These are phyloP conservation scores for Platorchestia sp. DNA, from an alignment of 1,140 invertebrate genomes.

Conservation along the genomic window DNA sequence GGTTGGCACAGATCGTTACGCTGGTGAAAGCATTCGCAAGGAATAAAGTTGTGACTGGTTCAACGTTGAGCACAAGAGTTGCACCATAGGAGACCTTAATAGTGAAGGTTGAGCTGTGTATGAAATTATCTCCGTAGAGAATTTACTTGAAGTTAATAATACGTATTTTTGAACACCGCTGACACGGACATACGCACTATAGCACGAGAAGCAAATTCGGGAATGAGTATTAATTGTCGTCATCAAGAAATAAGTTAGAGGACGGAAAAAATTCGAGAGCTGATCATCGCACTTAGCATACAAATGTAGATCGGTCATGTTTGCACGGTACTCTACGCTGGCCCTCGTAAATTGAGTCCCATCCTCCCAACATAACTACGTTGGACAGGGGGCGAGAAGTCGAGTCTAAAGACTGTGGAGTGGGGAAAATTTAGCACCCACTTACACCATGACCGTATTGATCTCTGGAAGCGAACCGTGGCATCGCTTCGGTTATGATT, in stretches of 20 bases:
- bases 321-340: not conserved
- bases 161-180: too few species aligned
- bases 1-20: too few species aligned
- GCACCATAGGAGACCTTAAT: too few species aligned
- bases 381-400: not conserved
- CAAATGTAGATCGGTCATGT: not conserved
- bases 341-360: not conserved
- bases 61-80: too few species aligned
- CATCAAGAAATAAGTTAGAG: not conserved
- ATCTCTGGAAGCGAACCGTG: not conserved
- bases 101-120: too few species aligned
- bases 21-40: too few species aligned
- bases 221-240: not conserved
- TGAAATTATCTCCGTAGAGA: too few species aligned
- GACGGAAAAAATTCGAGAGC: not conserved
- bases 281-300: not conserved
- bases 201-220: not conserved
- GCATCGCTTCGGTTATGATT: not conserved
- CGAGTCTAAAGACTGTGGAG: not conserved
- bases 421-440: not conserved
- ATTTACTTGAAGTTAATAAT: too few species aligned
- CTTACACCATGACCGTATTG: not conserved
- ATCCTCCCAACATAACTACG: not conserved
- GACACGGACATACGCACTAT: too few species aligned
- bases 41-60: too few species aligned